Evolutionary conservation across 1,140 invertebrate species (phyloP).

Genomic region (Dolichoris vasculosae): DNA sequence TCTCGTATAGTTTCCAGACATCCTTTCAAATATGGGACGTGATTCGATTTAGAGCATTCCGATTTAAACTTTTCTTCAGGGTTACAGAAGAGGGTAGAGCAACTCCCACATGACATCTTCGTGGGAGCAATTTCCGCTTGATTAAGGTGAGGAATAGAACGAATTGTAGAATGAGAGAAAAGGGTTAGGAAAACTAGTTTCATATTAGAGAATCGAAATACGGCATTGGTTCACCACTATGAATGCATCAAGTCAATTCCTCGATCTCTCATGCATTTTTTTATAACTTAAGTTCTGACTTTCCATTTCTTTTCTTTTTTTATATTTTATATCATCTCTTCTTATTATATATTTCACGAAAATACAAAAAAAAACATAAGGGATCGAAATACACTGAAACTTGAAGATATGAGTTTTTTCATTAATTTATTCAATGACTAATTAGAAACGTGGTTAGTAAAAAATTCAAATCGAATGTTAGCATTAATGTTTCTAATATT

Average conservation of each 20-base stretch:
- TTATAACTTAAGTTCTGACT: not conserved
- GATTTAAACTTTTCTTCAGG: conserved; percentile 70
- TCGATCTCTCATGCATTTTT: not conserved
- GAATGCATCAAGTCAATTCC: conserved; percentile 41
- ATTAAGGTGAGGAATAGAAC: conserved; percentile 57
- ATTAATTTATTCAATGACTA: conserved; percentile 66
- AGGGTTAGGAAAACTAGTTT: conserved; percentile 49
- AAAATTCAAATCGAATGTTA: not conserved
- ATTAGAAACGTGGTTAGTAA: conserved; percentile 49
- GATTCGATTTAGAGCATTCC: conserved; percentile 72
- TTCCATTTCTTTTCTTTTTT: not conserved
- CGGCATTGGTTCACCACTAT: not conserved
- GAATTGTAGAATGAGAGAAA: conserved; percentile 48
- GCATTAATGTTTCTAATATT: too few relatives aligned
- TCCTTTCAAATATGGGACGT: conserved; percentile 61
- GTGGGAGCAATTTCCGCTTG: conserved; percentile 71
- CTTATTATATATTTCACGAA: not conserved
- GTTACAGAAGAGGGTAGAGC: not conserved
- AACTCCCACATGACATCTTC: conserved; percentile 64
- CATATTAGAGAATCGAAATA: conserved; percentile 51
- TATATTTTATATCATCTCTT: not conserved
- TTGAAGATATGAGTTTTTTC: conserved; percentile 56
- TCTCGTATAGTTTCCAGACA: conserved; percentile 11
- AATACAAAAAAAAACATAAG: conserved; percentile 34
- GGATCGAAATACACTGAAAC: conserved; percentile 28